These are phyloP conservation scores for Champsocephalus esox DNA, from an alignment of 2,797 vertebrate genomes.

Conservation along the genomic window DNA sequence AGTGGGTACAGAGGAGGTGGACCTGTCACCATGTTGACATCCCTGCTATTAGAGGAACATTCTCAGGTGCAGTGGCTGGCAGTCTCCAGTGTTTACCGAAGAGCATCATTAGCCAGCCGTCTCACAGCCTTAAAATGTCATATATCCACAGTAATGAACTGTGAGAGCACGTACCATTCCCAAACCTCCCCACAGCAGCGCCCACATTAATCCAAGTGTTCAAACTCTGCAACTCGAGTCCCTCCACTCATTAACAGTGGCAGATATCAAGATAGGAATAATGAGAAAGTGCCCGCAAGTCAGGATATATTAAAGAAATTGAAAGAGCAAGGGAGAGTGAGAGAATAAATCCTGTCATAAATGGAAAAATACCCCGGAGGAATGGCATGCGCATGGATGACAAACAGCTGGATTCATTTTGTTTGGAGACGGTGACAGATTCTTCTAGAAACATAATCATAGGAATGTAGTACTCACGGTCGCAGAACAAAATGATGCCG, in stretches of 20 bases:
- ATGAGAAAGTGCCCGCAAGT: constrained; percentile 87
- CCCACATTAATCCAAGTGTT: constrained; percentile 85
- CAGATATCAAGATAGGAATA: constrained; percentile 88
- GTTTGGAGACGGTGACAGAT: constrained; percentile 67
- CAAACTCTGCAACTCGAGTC: constrained; percentile 78
- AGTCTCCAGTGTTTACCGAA: constrained; percentile 83
- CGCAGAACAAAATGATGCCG: constrained; percentile 33
- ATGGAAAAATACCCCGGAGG: constrained; percentile 80
- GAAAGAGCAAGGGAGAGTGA: constrained; percentile 41
- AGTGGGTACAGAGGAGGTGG: constrained; percentile 51
- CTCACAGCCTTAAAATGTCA: constrained; percentile 85
- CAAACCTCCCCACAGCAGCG: constrained; percentile 75
- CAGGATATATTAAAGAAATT: constrained; percentile 80
- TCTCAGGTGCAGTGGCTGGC: constrained; percentile 76
- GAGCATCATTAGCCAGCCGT: constrained; percentile 81
- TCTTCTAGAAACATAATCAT: constrained; percentile 70
- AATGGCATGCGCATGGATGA: constrained; percentile 64
- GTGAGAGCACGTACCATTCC: constrained; percentile 78
- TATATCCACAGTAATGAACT: constrained; percentile 86
- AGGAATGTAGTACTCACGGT: constrained; percentile 39
- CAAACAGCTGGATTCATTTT: constrained; percentile 74
- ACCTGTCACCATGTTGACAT: constrained; percentile 73
- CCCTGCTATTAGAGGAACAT: constrained; percentile 68
- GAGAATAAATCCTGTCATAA: constrained; percentile 75
- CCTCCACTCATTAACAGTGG: constrained; percentile 87